Evolutionary conservation across 2,888 invertebrate genomes (phyloP), one percentile per base, ranked within the genome.

Genomic region (Conistra vaccinii): DNA sequence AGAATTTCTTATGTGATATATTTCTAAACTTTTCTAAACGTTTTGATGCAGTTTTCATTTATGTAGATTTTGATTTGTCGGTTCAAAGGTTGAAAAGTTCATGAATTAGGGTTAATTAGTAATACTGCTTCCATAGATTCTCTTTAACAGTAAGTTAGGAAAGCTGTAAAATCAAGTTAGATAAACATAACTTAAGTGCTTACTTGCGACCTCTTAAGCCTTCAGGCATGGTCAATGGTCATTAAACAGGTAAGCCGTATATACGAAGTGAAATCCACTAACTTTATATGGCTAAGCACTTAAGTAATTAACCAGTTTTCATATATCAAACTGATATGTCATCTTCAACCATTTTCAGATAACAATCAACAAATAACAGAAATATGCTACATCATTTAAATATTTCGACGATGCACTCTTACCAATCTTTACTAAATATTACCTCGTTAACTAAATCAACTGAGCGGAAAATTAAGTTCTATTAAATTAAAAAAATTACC

Each of bases 401-500:
- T 83, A 74, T 66, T 77, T 45, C 53, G 32, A 42, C 70, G 60
- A 72, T 70, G 32, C 57, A 75, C 72, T 84, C 51, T 60, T 80
- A 65, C 67, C 32, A 68, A 80, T 73, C 71, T 65, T 60, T 48
- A 80, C 63, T 68, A 79, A 84, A 76, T 73, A 81, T 67, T 51
- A 35, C 61, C 76, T 73, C 63, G 65, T 87, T 81, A 86, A 69
- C 61, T 26, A 67, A 82, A 66, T 29, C 73, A 78, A 65, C 77
- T 53, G 23, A 69, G 69, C 70, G 73, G 66, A 57, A 80, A 80
- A 85, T 69, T 69, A 65, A 81, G 29, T 53, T 42, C 10, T 57
- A 76, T 74, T 65, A 69, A 78, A 61, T 69, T 68, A 35, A 26
- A 32, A 80, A 81, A 87, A 61, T 77, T 88, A 92, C 92, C 92